These are phyloP conservation scores for Otus scops DNA, from an alignment of 2,797 vertebrate genomes.

Conservation along the genomic window DNA sequence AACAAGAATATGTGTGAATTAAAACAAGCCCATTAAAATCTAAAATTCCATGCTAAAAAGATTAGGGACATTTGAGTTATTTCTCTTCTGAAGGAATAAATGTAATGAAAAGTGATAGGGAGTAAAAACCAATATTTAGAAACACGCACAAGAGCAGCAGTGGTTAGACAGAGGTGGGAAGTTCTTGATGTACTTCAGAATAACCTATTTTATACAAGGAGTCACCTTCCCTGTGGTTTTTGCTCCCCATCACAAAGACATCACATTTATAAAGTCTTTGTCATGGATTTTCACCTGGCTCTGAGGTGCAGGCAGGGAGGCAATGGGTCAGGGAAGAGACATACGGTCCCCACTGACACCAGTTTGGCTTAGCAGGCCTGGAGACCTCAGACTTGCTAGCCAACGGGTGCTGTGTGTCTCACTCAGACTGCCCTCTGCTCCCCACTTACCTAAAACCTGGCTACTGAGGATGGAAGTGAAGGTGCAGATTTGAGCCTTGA, in stretches of 20 bases:
- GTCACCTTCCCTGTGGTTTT: neutral
- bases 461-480: neutral
- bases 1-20: slow-evolving; percentile 74
- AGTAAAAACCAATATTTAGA: neutral
- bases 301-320: neutral
- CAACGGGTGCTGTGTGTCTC: neutral
- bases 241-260: neutral
- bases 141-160: neutral
- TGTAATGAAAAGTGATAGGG: neutral
- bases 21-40: slow-evolving; percentile 72
- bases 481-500: neutral
- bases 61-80: slow-evolving; percentile 43
- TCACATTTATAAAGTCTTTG: neutral
- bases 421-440: neutral
- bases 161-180: neutral
- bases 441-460: neutral
- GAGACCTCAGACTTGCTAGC: neutral
- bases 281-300: neutral
- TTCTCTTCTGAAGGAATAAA: slow-evolving; percentile 33
- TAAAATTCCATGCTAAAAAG: slow-evolving; percentile 57
- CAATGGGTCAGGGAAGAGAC: neutral
- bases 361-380: neutral
- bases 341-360: neutral
- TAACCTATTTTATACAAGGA: neutral
- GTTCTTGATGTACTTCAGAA: neutral